A percentile compares a stretch with the other conserved stretches of the same genome.
These are phyloP conservation scores for Thomomys bottae DNA, from an alignment of 2,113 vertebrate genomes.

Conservation along the genomic window DNA sequence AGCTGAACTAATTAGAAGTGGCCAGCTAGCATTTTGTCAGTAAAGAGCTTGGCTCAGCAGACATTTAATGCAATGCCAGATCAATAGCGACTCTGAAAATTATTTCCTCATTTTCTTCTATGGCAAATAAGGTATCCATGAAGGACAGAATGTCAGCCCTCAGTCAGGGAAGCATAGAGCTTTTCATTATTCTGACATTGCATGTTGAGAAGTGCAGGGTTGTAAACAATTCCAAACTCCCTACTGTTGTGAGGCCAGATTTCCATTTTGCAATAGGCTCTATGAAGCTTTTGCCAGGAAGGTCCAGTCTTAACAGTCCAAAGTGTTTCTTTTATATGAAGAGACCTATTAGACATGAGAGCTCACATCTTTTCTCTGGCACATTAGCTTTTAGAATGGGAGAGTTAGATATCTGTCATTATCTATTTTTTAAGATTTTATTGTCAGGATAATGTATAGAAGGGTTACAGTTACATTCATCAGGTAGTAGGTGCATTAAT, in stretches of 20 bases:
- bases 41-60: slow-evolving; percentile 82
- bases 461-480: too few species aligned
- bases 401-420: background rate
- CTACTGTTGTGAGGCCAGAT: slow-evolving; percentile 25
- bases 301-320: background rate
- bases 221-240: background rate
- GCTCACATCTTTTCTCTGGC: background rate
- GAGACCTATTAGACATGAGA: background rate
- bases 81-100: slow-evolving; percentile 81
- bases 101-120: slow-evolving; percentile 76
- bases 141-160: slow-evolving; percentile 73
- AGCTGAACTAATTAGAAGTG: slow-evolving; percentile 82
- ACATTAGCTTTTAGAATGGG: background rate
- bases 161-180: background rate
- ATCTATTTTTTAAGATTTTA: too few species aligned
- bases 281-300: slow-evolving; percentile 6
- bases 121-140: slow-evolving; percentile 45
- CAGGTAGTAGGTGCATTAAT: too few species aligned
- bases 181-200: slow-evolving; percentile 40
- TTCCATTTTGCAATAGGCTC: slow-evolving; percentile 54
- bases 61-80: slow-evolving; percentile 77
- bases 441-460: too few species aligned
- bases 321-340: background rate
- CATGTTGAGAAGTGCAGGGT: background rate
- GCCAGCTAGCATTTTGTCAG: slow-evolving; percentile 82